Evolutionary conservation across 2,888 invertebrate species (phyloP), one percentile per base, ranked within the genome.

Genomic region (Stictocephala bisonia): DNA sequence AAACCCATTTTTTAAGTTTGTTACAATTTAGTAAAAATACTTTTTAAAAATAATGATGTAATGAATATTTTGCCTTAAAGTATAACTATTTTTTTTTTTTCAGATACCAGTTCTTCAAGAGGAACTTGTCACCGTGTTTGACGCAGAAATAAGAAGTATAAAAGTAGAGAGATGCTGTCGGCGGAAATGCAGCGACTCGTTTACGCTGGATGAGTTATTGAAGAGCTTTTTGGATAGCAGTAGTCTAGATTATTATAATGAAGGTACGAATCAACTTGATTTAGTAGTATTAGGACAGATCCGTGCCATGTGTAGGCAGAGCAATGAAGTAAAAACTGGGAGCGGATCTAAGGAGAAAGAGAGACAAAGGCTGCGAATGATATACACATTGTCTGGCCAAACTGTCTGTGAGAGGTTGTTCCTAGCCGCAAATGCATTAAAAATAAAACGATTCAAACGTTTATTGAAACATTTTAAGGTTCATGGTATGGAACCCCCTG

Each of bases 381-480:
- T 41, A 26, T 67, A 67, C 48, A 48, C 26, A 24, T 48, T 67
- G 26, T 29, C 29, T 29, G 67, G 67, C 48, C 27, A 24, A 29
- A 24, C 67, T 67, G 67, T 67, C 15, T 67, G 67, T 67, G 67
- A 67, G 26, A 7, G 26, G n/a, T 41, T 67, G 24, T 67, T 41
- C 20, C 20, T 67, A 67, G 44, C 18, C 24, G 27, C 67, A 41
- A 26, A 67, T 48, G 41, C 24, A 41, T 44, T 66, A 41, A 67
- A 67, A 48, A 48, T 67, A 7, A 64, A 64, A 40, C 64, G 64
- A 18, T 64, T 58, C 31, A 66, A 67, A 24, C 27, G 67, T 24
- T 27, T 66, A 22, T 26, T 66, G 13, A 40, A 66, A 66, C 66
- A 41, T 35, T 66, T 41, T 66, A 66, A 66, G 29, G 41, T 7